Base-by-base conservation (phyloP, 2,113 vertebrate species). In the Saimiri boliviensis region DNA sequence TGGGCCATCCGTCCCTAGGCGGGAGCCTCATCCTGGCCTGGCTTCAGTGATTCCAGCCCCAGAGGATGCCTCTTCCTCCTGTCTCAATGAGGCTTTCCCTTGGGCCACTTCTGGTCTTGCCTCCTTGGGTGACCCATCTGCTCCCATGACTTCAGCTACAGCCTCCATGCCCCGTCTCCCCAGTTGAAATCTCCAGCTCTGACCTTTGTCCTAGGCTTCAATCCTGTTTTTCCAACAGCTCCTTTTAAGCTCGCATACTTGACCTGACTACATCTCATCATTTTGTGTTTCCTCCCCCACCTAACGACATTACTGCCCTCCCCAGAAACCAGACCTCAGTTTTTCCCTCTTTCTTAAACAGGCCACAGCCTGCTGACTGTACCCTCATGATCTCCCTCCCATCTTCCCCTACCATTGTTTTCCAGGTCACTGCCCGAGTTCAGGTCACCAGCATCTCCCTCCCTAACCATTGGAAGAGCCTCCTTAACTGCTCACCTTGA, bases 341-440 rank as follows among this genome's bases (percentile, higher is more conserved):
- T 35, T 32, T 49, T 25, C 16, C 42, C 25, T 37, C 6, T 49
- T 76, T 70, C 49, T 88, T 49, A 79, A 49, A 35, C 52, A 63
- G 60, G n/a, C 79, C 58, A 83, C 0, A 23, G 9, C 35, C 35
- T 52, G 11, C 0, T 37, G 45, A 30, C 5, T 20, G 20, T 10
- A 10, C 11, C 37, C 60, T 52, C 12, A 5, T 10, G 30, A 60
- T 32, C n/a, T 52, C 30, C 32, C 27, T 60, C 21, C 60, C 49
- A 30, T 45, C 2, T 13, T 11, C 42, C 30, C 68, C 7, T 70
- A 19, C 56, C 52, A 4, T 2, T 20, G 30, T 27, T 21, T 58
- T 86, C 58, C 42, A 66, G 25, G 30, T 13, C 11, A 66, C 70
- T 52, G 47, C 71, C n/a, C 42, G n/a, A 32, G n/a, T 52, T 47